Base-by-base conservation (phyloP, 2,797 vertebrate species). In the Anguilla pacifica region DNA sequence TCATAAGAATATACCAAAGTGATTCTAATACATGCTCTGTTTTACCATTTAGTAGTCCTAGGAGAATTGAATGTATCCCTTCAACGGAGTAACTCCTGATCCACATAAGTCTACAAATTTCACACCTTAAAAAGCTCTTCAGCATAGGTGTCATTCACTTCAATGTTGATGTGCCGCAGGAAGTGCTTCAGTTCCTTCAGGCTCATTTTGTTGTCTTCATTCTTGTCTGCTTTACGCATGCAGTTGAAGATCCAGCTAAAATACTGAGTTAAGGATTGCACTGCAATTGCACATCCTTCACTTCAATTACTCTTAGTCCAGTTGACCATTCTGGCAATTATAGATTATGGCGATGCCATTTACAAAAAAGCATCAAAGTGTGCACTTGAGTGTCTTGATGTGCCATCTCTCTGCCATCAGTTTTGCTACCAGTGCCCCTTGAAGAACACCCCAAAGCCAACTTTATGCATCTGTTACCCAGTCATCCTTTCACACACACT, bases 181-280 rank as follows among this genome's bases (percentile, higher is more conserved):
- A 99, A 99, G 90, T 96, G 89, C 93, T 98, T 98, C 87, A 99
- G 91, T 92, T 99, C 99, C 90, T 98, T 98, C 90, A 99, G 95
- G 86, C 90, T 97, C 98, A 99, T 99, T 94, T 96, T 97, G 93
- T 98, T 98, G 95, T 99, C 99, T 0, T 94, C 93, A 87, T 99
- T 98, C 90, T 98, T 98, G 93, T 99, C 99, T 0, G 98, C 98
- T 92, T 99, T 99, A 11, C 96, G 90, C 93, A 99, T 96, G 93
- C 98, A 98, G 87, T 95, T 95, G 90, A 98, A 96, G 87, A 99
- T 97, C 99, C 99, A 99, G 94, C 98, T 99, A 91, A 89, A 28
- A 9, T 72, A 85, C 11, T 67, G 90, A 96, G 95, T 92, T 97
- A 97, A 98, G 97, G 96, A 94, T 90, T 88, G 79, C 9, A 70